These are phyloP conservation scores for Anolis sagrei DNA, from an alignment of 2,113 vertebrate species.

Conservation along the genomic window DNA sequence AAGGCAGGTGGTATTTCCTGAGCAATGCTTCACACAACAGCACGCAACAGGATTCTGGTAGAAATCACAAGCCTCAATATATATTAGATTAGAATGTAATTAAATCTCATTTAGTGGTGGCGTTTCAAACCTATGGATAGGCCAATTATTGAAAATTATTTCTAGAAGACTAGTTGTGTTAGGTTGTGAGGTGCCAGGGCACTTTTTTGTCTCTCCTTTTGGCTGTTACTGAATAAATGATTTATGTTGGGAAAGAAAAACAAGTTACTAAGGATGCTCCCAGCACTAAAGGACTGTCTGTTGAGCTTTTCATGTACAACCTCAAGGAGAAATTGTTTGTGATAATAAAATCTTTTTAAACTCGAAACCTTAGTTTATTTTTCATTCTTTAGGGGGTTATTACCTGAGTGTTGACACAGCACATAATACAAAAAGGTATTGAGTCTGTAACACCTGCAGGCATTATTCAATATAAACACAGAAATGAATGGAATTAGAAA, in stretches of 20 bases:
- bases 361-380: conserved; percentile 3
- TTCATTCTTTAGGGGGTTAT: background rate
- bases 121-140: background rate
- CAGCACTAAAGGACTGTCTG: background rate
- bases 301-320: background rate
- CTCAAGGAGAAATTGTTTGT: background rate
- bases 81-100: background rate
- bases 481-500: background rate
- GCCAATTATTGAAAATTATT: background rate
- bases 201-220: background rate
- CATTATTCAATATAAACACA: conserved; percentile 15
- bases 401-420: background rate
- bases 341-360: conserved; percentile 11
- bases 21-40: background rate
- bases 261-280: background rate
- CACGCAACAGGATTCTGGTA: background rate
- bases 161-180: background rate
- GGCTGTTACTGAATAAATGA: background rate
- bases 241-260: background rate
- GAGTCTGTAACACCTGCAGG: background rate
- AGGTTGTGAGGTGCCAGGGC: background rate
- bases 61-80: background rate
- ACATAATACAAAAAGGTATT: background rate
- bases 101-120: conserved; percentile 1
- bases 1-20: background rate